Evolutionary conservation across 1,140 invertebrate species (phyloP).

Genomic region (Lucilia cuprina): DNA sequence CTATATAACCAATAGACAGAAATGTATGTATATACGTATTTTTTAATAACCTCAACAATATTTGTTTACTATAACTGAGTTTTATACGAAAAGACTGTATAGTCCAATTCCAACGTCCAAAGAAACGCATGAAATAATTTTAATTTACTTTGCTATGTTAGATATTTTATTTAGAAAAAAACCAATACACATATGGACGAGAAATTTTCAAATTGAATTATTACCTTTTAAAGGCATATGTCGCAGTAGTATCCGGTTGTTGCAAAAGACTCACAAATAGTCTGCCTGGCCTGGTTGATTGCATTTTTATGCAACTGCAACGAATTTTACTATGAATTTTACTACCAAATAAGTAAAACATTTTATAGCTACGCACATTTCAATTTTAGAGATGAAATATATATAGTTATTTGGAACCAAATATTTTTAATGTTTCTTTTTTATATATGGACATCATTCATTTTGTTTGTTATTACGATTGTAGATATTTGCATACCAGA

Average conservation of each 20-base stretch:
- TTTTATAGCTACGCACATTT: neutral
- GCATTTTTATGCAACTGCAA: neutral
- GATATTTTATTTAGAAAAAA: neutral
- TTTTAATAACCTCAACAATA: neutral
- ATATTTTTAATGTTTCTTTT: neutral
- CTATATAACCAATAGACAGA: conserved; percentile 19
- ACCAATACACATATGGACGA: neutral
- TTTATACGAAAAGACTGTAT: neutral
- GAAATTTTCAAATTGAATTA: conserved; percentile 24
- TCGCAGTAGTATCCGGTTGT: conserved; percentile 31
- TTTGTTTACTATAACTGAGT: neutral
- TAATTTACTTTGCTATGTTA: neutral
- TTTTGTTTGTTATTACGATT: neutral
- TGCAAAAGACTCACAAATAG: neutral
- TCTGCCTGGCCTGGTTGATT: neutral
- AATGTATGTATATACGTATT: neutral
- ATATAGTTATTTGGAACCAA: too few species aligned
- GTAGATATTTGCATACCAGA: neutral
- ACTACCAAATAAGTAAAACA: conserved; percentile 11
- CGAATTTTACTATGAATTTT: neutral
- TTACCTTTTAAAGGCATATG: conserved; percentile 33
- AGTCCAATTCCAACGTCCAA: neutral
- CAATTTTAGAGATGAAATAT: too few species aligned
- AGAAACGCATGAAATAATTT: conserved; percentile 23
- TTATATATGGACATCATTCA: conserved; percentile 25